phyloP scores from a whole-genome alignment of 1,140 invertebrate species.

The Plectus sambesii region DNA sequence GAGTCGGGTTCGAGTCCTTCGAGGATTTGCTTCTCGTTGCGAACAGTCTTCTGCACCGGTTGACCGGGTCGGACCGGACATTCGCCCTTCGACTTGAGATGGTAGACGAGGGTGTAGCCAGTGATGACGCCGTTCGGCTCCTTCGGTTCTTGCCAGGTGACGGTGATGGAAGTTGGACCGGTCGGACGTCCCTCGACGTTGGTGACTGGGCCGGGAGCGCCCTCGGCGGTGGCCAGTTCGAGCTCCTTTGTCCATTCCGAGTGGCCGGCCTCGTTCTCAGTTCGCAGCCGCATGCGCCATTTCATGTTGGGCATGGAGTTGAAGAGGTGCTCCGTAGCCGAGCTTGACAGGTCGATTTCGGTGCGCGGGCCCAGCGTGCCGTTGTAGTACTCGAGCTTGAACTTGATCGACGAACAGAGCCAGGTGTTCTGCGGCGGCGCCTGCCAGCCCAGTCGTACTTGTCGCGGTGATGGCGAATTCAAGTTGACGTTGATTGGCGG shows the following conservation, averaged over 20 bases:
- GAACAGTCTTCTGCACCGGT: slow-evolving; percentile 30
- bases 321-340: slow-evolving; percentile 31
- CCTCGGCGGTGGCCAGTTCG: slow-evolving; percentile 21
- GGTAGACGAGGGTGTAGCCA: slow-evolving; percentile 43
- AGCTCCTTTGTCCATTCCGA: slow-evolving; percentile 42
- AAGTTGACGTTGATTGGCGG: slow-evolving; percentile 40
- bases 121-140: slow-evolving; percentile 45
- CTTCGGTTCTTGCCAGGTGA: slow-evolving; percentile 32
- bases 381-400: slow-evolving; percentile 30
- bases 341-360: slow-evolving; percentile 24
- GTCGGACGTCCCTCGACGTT: slow-evolving; percentile 30
- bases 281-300: slow-evolving; percentile 36
- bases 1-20: slow-evolving; percentile 40
- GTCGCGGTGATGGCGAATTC: slow-evolving; percentile 34
- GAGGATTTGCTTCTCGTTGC: slow-evolving; percentile 22
- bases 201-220: slow-evolving; percentile 37
- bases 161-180: slow-evolving; percentile 24
- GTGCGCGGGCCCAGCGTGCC: slow-evolving; percentile 17
- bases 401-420: slow-evolving; percentile 36
- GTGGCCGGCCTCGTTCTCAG: slow-evolving; percentile 41
- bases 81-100: slow-evolving; percentile 43
- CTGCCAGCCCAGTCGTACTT: slow-evolving; percentile 41
- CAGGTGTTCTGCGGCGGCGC: slow-evolving; percentile 35
- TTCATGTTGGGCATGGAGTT: slow-evolving; percentile 39
- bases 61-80: slow-evolving; percentile 31